These are phyloP conservation scores for Pachyramphus minor DNA, from an alignment of 2,113 vertebrate species.

Conservation along the genomic window DNA sequence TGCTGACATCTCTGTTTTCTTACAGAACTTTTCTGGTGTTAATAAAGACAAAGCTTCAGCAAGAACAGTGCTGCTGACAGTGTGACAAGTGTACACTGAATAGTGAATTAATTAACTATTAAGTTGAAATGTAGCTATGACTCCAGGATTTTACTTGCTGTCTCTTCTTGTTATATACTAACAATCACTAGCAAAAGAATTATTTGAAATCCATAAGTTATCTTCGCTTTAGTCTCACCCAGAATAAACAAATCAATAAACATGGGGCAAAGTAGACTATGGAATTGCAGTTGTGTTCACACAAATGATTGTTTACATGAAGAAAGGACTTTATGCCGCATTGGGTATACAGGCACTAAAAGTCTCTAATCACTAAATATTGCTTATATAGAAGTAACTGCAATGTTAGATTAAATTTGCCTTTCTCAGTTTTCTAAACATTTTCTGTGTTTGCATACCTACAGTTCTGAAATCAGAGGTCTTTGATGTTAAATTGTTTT, in stretches of 20 bases:
- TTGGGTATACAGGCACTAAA: not conserved
- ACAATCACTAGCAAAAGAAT: not conserved
- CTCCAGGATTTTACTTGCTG: not conserved
- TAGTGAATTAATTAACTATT: not conserved
- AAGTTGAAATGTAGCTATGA: not conserved
- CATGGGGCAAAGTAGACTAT: not conserved
- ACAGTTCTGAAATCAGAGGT: not conserved
- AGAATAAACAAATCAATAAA: not conserved
- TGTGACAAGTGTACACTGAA: not conserved
- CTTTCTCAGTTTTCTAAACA: not conserved
- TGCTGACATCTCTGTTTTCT: constrained; percentile 9
- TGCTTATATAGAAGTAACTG: not conserved
- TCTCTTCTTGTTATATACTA: not conserved
- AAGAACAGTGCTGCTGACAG: not conserved
- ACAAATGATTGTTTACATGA: not conserved
- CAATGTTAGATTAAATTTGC: not conserved
- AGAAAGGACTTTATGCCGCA: not conserved
- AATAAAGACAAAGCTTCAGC: not conserved
- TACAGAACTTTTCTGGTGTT: not conserved
- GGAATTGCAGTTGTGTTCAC: not conserved
- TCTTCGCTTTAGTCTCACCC: not conserved
- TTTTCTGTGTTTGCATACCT: not conserved
- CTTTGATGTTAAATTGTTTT: not conserved
- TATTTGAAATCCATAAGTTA: not conserved
- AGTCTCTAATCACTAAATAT: not conserved